Evolutionary conservation across 2,113 vertebrate genomes (phyloP).

Genomic region (Ciconia stormi): DNA sequence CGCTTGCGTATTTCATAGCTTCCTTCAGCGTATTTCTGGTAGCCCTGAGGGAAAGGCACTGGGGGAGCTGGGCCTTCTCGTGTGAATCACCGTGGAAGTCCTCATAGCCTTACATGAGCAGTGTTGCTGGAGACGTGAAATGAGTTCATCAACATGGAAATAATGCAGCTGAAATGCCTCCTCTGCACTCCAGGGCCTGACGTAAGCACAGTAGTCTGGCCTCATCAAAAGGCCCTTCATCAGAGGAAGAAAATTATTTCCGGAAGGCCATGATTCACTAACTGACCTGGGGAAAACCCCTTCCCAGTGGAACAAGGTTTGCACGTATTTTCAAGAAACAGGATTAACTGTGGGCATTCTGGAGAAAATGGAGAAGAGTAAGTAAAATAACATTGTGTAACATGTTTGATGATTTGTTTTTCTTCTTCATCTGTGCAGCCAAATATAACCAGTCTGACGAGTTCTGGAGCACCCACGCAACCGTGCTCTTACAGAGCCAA

Average conservation of each 20-base stretch:
- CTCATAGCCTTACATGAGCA: accelerated
- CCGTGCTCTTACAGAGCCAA: neutral
- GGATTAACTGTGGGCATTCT: neutral
- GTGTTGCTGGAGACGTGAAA: neutral
- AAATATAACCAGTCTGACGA: neutral
- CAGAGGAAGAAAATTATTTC: neutral
- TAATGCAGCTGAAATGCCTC: neutral
- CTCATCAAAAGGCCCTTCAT: neutral
- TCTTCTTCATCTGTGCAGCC: neutral
- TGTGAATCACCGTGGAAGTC: neutral
- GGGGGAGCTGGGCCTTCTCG: accelerated
- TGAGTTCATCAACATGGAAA: neutral
- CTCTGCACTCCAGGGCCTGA: neutral
- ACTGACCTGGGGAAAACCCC: neutral
- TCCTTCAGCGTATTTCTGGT: accelerated
- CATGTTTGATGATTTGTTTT: neutral
- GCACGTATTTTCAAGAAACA: neutral
- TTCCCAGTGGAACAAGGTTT: neutral
- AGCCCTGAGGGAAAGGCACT: neutral
- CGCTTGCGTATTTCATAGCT: neutral
- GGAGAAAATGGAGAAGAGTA: neutral
- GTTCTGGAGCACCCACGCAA: neutral
- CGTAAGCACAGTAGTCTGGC: accelerated
- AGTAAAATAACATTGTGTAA: neutral
- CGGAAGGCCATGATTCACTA: neutral